Evolutionary conservation across 2,888 invertebrate genomes (phyloP), one percentile per base, ranked within the genome.

Genomic region (Drosophila neutralis): DNA sequence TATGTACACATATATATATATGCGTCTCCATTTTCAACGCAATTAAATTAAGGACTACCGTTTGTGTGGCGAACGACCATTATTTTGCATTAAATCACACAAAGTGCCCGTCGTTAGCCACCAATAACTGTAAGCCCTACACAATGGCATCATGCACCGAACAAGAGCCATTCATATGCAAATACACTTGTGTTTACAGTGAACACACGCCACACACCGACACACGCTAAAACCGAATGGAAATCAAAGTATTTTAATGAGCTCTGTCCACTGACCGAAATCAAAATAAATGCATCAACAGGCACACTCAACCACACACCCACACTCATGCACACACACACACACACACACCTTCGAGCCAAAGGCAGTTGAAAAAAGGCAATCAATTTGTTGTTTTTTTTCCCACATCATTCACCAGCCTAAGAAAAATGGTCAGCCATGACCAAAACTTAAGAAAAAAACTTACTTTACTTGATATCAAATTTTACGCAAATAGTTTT

Each of bases 71-170:
- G 38, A 49, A 21, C 35, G 64, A 59, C 73, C 68, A 80, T 78
- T 78, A 76, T 78, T 80, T 66, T 60, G 62, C 68, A 77, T 80
- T 73, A 77, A 80, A 77, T 73, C 73, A 36, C 59, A 36, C 36
- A 54, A 56, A 75, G 58, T 67, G 67, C 31, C 40, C 24, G 27
- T 52, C 33, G 35, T 67, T 56, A 58, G 65, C 49, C 51, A 51
- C 48, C 57, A 63, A 57, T 36, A 63, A 45, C 54, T 38, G 29
- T 40, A 40, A 40, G 57, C 42, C 42, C 27, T 2, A 38, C 18
- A 57, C 57, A 42, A 57, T 40, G 38, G 7, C n/a, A 29, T 27
- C n/a, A 24, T 24, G 24, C 56, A 31, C 56, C 27, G 45, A 45
- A 53, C 21, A 24, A 53, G 11, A 21, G 35, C 38, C 29, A 57